Evolutionary conservation across 2,113 vertebrate species (phyloP), one percentile per base, ranked within the genome.

Genomic region (Mirounga angustirostris): DNA sequence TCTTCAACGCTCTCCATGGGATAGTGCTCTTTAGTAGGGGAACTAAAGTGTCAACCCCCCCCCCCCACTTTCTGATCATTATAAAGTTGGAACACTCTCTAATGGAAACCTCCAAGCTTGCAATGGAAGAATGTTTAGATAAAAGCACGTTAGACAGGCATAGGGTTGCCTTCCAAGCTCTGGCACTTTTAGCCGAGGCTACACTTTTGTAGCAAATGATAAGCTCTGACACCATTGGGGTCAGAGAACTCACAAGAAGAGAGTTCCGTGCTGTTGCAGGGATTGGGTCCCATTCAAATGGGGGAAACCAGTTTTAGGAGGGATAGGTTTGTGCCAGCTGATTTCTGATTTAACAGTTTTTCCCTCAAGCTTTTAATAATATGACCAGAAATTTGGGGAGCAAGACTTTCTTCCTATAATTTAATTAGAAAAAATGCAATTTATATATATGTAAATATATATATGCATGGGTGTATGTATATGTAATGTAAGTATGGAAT

Each of bases 341-440:
- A 54, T 5, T 52, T 76, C 81, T 22, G 4, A 85, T 71, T 74
- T 63, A 87, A 81, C 40, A 28, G 18, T n/a, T 86, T 84, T 67
- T 65, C 43, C 54, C 59, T 54, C 69, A 87, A 83, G 58, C 28
- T 82, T 96, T 93, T 91, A 93, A 76, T 74, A 36, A 93, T 58
- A 56, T 5, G 50, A 71, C 19, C 54, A 87, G 76, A 87, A 92
- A 78, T 79, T 71, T 84, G 83, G 36, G 33, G 58, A n/a, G 36
- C 58, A 58, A 84, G 36, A n/a, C 9, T 91, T 84, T 76, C 52
- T 92, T 79, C 52, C 54, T 74, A 43, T 71, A 24, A 81, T 50
- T 50, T 80, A 96, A 92, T 93, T 69, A 80, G 59, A 59, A 83
- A 96, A 82, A 52, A 46, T 76, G 24, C 16, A 56, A 40, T 36